These are phyloP conservation scores for Aurelia sp. DNA, from an alignment of 30 jellyfish, hydroid and myxozoan species.

Conservation along the genomic window DNA sequence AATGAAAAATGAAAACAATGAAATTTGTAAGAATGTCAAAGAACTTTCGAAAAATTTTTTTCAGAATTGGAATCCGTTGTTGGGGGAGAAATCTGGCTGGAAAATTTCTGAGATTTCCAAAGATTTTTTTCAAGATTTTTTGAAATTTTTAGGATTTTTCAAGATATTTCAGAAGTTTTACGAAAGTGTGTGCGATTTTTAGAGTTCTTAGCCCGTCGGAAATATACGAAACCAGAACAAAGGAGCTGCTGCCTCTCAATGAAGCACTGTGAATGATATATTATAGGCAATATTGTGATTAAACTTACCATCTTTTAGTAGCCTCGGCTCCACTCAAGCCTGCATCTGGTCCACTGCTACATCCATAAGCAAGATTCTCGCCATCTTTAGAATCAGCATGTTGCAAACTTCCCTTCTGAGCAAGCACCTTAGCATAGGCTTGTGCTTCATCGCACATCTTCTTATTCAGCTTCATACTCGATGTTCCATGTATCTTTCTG, in stretches of 20 bases:
- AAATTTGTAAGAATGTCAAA: too few species aligned
- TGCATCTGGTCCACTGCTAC: constrained; percentile 48
- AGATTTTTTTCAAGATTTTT: too few species aligned
- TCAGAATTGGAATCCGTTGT: too few species aligned
- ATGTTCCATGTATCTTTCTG: constrained; percentile 78
- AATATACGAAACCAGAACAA: too few species aligned
- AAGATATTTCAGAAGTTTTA: too few species aligned
- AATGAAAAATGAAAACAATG: too few species aligned
- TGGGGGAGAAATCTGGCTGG: too few species aligned
- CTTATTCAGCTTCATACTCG: constrained; percentile 64
- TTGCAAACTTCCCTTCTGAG: constrained; percentile 65
- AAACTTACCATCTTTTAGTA: constrained; percentile 82
- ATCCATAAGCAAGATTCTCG: constrained; percentile 87
- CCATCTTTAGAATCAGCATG: constrained; percentile 79
- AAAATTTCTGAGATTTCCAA: too few species aligned
- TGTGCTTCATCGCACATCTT: constrained; percentile 73
- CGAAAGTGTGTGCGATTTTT: too few species aligned
- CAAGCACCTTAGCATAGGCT: constrained; percentile 84
- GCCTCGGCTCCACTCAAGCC: constrained; percentile 94
- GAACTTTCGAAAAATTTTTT: too few species aligned
- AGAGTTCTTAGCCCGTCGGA: too few species aligned
- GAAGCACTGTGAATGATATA: not conserved
- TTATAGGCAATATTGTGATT: not conserved
- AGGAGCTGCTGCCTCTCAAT: not conserved
- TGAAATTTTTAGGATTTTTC: too few species aligned